phyloP scores from a whole-genome alignment of 2,888 invertebrate genomes.

The Arenicola marina region DNA sequence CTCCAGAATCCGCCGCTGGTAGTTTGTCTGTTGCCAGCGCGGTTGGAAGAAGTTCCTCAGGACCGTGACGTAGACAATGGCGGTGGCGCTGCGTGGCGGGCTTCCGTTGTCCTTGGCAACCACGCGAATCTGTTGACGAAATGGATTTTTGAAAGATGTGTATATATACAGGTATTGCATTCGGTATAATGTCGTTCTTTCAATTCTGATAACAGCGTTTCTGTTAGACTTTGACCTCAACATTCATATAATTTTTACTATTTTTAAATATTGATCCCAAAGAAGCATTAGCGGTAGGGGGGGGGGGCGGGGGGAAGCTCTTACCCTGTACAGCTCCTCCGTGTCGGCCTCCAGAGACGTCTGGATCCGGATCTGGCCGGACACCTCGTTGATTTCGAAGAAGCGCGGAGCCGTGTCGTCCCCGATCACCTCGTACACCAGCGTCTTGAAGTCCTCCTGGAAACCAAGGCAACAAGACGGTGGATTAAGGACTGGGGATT shows the following conservation, averaged over 20 bases:
- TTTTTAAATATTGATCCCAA: too few relatives aligned
- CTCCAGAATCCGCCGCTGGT: conserved; percentile 23
- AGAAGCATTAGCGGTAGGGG: too few relatives aligned
- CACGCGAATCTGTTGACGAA: conserved; percentile 50
- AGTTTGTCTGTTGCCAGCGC: conserved; percentile 22
- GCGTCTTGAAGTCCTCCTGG: conserved; percentile 31
- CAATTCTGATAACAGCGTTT: background rate
- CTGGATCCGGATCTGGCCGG: conserved; percentile 31
- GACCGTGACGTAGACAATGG: conserved; percentile 37
- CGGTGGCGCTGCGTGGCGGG: conserved; percentile 36
- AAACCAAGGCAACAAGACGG: conserved; percentile 3
- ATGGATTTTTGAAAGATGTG: too few relatives aligned
- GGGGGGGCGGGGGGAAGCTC: too few relatives aligned
- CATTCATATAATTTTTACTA: too few relatives aligned
- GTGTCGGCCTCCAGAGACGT: conserved; percentile 35
- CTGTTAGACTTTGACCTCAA: background rate
- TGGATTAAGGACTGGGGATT: too few relatives aligned
- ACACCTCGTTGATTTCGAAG: conserved; percentile 38
- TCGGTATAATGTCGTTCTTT: background rate
- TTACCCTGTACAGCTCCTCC: conserved; percentile 27
- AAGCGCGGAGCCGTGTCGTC: conserved; percentile 46
- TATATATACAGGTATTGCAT: too few relatives aligned
- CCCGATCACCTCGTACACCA: conserved; percentile 36
- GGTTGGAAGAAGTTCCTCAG: conserved; percentile 46
- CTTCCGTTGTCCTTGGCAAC: conserved; percentile 47